Percentiles rank a stretch among this genome's conserved stretches.
Evolutionary conservation across 2,113 vertebrate genomes (phyloP).

Genomic region (Eudyptes chrysolophus): DNA sequence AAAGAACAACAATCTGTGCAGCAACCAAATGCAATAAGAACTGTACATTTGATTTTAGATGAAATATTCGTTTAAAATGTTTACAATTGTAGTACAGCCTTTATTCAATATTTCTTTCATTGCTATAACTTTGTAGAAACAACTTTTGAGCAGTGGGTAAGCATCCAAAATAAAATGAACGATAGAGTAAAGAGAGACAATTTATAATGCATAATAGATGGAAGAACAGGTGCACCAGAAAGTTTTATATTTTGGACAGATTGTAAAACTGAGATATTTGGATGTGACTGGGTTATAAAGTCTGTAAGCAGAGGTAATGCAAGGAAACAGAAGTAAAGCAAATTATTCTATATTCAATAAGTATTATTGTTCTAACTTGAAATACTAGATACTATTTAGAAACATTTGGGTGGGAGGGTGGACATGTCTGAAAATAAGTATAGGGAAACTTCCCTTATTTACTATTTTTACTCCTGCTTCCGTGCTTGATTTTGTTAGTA

Average conservation of each 20-base stretch:
- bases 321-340: neutral
- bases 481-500: neutral
- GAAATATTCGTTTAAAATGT: constrained; percentile 56
- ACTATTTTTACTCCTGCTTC: neutral
- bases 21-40: constrained; percentile 51
- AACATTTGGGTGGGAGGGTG: neutral
- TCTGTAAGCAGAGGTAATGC: neutral
- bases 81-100: constrained; percentile 25
- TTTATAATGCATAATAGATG: constrained; percentile 4
- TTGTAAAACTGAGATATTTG: constrained; percentile 4
- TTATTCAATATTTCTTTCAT: constrained; percentile 56
- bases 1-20: constrained; percentile 65
- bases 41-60: constrained; percentile 59
- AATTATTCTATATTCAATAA: neutral
- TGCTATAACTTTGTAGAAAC: constrained; percentile 39
- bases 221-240: constrained; percentile 49
- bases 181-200: neutral
- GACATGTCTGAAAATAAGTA: neutral
- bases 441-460: neutral
- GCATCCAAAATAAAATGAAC: constrained; percentile 18
- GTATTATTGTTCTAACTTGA: neutral
- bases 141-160: constrained; percentile 22
- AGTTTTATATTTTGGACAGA: constrained; percentile 28
- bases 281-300: neutral
- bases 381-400: neutral